phyloP scores from a whole-genome alignment of 1,140 invertebrate genomes.

The Conopomorpha cramerella region DNA sequence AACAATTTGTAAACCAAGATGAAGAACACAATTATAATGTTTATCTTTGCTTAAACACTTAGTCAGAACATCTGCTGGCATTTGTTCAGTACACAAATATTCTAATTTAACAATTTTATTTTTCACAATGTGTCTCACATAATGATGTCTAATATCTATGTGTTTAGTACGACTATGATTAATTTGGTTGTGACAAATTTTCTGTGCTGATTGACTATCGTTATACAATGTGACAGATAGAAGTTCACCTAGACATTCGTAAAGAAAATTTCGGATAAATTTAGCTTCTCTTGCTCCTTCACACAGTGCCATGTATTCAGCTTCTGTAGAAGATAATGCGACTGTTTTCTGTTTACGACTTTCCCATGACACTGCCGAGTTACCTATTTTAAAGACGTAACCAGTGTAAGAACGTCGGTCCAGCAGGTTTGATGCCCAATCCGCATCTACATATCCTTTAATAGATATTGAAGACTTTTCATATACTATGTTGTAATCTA shows the following conservation, averaged over 20 bases:
- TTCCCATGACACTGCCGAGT: conserved; percentile 20
- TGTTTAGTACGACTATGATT: conserved; percentile 5
- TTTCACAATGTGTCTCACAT: conserved; percentile 6
- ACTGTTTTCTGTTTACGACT: conserved; percentile 29
- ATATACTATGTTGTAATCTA: conserved; percentile 1
- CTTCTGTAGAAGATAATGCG: conserved; percentile 28
- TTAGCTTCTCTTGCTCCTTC: conserved; percentile 17
- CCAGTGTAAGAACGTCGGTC: conserved; percentile 29
- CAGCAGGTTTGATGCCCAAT: conserved; percentile 15
- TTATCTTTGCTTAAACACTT: conserved; percentile 6
- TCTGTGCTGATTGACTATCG: conserved; percentile 3
- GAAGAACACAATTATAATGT: conserved; percentile 4
- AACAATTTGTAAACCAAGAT: conserved; percentile 2
- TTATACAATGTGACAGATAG: conserved; percentile 2
- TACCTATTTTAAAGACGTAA: conserved; percentile 18
- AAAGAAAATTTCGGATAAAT: conserved; percentile 8
- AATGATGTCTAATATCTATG: conserved; percentile 9
- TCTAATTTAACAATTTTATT: conserved; percentile 5
- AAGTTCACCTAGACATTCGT: conserved; percentile 2
- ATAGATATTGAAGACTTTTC: conserved; percentile 2
- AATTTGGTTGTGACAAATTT: conserved; percentile 1
- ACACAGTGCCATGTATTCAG: conserved; percentile 28
- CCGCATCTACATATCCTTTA: conserved; percentile 25
- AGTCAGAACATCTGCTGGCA: conserved; percentile 6
- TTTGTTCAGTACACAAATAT: conserved; percentile 6